Evolutionary conservation across 2,113 vertebrate species (phyloP).

Genomic region (Ailurus styani): DNA sequence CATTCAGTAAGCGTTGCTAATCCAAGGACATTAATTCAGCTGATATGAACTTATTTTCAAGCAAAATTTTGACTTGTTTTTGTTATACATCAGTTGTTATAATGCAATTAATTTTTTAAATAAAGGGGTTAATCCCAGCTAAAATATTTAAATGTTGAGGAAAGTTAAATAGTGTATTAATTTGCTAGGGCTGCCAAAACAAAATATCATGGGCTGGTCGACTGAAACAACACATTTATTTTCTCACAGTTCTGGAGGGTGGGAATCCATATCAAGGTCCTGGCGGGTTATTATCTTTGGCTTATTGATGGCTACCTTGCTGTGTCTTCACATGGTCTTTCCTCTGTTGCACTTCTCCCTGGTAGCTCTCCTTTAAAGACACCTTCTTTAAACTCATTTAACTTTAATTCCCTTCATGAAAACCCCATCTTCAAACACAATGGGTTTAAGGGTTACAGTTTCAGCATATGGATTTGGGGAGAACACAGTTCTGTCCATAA

Average conservation of each 20-base stretch:
- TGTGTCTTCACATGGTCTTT: background rate
- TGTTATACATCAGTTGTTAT: background rate
- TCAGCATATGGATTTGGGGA: background rate
- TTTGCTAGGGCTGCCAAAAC: background rate
- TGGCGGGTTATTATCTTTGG: background rate
- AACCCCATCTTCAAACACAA: background rate
- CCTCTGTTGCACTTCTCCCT: background rate
- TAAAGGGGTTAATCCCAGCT: background rate
- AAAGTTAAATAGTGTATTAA: background rate
- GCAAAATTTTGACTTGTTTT: background rate
- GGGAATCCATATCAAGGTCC: background rate
- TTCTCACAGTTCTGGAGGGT: background rate
- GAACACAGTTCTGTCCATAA: background rate
- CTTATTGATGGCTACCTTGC: background rate
- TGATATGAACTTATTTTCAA: background rate
- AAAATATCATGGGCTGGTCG: background rate
- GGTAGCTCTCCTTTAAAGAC: background rate
- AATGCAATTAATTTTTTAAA: background rate
- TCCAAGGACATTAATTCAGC: background rate
- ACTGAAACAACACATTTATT: background rate
- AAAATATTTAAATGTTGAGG: background rate
- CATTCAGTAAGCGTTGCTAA: background rate
- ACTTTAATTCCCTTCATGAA: background rate
- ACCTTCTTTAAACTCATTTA: background rate
- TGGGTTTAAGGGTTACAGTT: rapidly evolving